These are phyloP conservation scores for Hedychridium roseum DNA, from an alignment of 2,888 invertebrate genomes.

Conservation along the genomic window DNA sequence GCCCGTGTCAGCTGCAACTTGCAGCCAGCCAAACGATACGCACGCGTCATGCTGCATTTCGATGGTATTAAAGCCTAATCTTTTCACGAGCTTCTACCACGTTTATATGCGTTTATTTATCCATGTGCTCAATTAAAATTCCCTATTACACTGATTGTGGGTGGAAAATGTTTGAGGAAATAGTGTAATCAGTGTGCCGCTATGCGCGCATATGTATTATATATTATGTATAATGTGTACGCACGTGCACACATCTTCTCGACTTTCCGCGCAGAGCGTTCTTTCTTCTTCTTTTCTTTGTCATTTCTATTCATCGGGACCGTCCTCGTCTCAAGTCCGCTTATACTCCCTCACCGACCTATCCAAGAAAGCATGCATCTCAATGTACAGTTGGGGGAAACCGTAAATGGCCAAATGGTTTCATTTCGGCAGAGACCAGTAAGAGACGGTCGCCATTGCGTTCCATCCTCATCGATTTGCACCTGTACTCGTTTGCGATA, in stretches of 20 bases:
- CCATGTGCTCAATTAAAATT: too few species aligned
- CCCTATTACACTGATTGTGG: too few species aligned
- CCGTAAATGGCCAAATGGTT: conserved; percentile 32
- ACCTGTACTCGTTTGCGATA: too few species aligned
- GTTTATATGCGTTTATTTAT: too few species aligned
- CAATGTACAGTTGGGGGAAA: conserved; percentile 41
- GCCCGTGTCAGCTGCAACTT: conserved; percentile 19
- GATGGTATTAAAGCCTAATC: too few species aligned
- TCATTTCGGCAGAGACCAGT: conserved; percentile 26
- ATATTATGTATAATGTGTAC: too few species aligned
- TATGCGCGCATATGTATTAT: too few species aligned
- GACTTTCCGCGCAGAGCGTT: conserved; percentile 32
- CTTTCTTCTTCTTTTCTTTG: conserved; percentile 24
- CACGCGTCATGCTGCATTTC: conserved; percentile 13
- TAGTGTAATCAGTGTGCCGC: background rate
- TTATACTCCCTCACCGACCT: conserved; percentile 14
- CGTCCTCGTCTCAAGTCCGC: conserved; percentile 34
- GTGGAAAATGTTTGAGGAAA: too few species aligned
- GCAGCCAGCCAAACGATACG: conserved; percentile 20
- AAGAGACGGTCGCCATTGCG: too few species aligned
- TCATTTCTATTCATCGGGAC: background rate
- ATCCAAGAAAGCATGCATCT: conserved; percentile 36
- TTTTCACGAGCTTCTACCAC: too few species aligned
- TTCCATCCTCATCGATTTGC: too few species aligned
- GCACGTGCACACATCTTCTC: too few species aligned